Conservation (phyloP, 2,113 vertebrate species). For the Megaceryle torquata region DNA sequence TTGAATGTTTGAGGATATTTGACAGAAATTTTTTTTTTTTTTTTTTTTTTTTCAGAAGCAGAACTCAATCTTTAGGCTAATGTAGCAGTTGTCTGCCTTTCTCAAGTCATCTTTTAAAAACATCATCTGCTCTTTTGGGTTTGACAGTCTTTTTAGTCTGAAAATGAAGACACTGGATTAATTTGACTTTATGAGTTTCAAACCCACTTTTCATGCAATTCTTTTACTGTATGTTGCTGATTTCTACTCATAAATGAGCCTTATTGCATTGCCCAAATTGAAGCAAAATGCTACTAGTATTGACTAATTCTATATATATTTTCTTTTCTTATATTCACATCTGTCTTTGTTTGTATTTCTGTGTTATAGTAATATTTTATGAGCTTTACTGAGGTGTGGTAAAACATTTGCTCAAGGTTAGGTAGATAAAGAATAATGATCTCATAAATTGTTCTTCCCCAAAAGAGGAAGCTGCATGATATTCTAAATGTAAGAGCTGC, state of each 20-base stretch:
- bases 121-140: neutral
- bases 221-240: neutral
- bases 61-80: neutral
- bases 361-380: neutral
- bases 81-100: neutral
- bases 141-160: neutral
- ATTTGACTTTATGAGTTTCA: neutral
- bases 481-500: neutral
- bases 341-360: neutral
- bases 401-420: neutral
- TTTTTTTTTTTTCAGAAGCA: neutral
- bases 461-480: neutral
- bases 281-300: neutral
- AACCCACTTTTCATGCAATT: neutral
- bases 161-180: neutral
- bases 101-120: neutral
- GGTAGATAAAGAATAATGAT: neutral
- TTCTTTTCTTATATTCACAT: neutral
- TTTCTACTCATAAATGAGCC: neutral
- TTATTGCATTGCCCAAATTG: neutral
- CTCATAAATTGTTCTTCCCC: neutral
- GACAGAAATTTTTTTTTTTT: neutral
- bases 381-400: neutral
- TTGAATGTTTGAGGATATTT: neutral
- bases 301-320: neutral